These are phyloP conservation scores for Poecile montanus DNA, from an alignment of 2,797 vertebrate species.

Conservation along the genomic window DNA sequence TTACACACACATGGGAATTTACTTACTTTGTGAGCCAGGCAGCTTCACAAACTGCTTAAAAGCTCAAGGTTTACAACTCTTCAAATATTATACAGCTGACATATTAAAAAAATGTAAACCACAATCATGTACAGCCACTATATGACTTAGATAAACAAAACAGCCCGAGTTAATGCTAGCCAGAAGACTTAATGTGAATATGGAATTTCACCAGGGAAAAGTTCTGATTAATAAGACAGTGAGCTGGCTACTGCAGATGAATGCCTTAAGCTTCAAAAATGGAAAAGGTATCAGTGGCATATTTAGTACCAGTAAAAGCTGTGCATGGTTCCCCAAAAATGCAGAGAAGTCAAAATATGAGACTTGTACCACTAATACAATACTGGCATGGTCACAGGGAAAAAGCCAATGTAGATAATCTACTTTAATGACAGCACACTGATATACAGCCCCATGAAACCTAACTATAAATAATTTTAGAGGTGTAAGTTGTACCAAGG, in stretches of 20 bases:
- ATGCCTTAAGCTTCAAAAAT: background rate
- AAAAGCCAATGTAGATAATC: accelerated
- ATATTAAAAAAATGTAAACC: background rate
- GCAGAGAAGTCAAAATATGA: background rate
- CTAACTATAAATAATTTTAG: background rate
- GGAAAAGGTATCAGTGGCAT: background rate
- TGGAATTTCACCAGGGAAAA: background rate
- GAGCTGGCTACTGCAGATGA: background rate
- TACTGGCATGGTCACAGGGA: background rate
- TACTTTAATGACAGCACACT: background rate
- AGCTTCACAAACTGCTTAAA: background rate
- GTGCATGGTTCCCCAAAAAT: background rate
- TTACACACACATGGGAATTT: background rate
- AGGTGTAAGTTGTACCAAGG: background rate
- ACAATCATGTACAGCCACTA: background rate
- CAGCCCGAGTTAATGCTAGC: background rate
- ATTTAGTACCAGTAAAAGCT: background rate
- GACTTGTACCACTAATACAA: background rate
- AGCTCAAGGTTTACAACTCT: background rate
- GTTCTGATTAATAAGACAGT: background rate
- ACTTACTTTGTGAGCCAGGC: background rate
- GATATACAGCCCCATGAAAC: background rate
- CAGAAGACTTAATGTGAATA: background rate
- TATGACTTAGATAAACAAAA: background rate
- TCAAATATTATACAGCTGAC: background rate